phyloP scores from a whole-genome alignment of 2,888 invertebrate genomes.

The Troides helena region DNA sequence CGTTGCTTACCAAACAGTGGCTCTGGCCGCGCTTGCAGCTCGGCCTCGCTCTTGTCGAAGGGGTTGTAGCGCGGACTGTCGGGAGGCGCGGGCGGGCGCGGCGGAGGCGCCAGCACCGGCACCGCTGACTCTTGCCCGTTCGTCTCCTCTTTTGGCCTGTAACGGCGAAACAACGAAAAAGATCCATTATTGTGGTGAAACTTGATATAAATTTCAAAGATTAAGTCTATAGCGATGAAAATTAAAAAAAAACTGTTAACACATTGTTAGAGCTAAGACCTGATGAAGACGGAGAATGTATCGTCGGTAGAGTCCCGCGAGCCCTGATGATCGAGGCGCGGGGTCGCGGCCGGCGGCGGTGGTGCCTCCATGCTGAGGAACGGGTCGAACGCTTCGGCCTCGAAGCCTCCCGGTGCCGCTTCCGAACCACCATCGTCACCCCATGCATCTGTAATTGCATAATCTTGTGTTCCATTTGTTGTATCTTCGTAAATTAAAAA shows the following conservation, averaged over 20 bases:
- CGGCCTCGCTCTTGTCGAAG: conserved; percentile 83
- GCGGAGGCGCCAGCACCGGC: conserved; percentile 89
- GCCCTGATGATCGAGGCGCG: conserved; percentile 80
- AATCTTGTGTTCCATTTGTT: background rate
- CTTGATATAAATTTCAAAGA: too few relatives aligned
- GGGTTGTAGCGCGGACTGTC: conserved; percentile 87
- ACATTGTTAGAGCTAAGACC: conserved; percentile 57
- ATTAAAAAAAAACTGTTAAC: background rate
- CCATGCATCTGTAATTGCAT: conserved; percentile 56
- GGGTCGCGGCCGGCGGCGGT: conserved; percentile 84
- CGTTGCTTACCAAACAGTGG: conserved; percentile 32
- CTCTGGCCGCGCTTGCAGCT: conserved; percentile 42
- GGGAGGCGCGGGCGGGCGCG: conserved; percentile 73
- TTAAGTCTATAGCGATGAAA: background rate
- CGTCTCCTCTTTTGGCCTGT: conserved; percentile 77
- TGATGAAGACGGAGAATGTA: conserved; percentile 90
- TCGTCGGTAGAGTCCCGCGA: conserved; percentile 90
- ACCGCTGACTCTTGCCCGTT: conserved; percentile 61
- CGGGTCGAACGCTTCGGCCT: conserved; percentile 88
- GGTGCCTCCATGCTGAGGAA: conserved; percentile 91
- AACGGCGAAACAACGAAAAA: background rate
- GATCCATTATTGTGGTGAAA: background rate
- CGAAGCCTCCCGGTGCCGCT: conserved; percentile 80
- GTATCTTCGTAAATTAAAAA: background rate
- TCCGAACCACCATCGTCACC: conserved; percentile 53